A percentile compares a stretch with the other conserved stretches of the same genome.
phyloP scores from a whole-genome alignment of 2,113 vertebrate genomes.

The Elephas maximus region DNA sequence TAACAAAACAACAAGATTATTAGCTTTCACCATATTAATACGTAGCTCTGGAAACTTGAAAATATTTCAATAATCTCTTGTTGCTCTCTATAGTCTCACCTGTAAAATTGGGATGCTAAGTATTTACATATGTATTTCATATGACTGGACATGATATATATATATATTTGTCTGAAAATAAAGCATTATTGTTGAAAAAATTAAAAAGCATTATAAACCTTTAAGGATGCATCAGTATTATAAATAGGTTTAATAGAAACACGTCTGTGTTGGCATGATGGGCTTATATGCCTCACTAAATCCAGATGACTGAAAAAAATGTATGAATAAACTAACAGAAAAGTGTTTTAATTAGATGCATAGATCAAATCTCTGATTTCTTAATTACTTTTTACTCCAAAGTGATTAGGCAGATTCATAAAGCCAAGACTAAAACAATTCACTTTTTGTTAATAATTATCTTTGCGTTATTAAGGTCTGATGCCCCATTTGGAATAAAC shows the following conservation, averaged over 20 bases:
- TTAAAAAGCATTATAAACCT: background rate
- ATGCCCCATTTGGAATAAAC: background rate
- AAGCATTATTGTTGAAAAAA: background rate
- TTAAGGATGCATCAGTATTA: background rate
- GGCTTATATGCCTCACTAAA: background rate
- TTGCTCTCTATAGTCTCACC: background rate
- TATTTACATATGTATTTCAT: background rate
- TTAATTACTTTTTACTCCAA: slow-evolving; percentile 27
- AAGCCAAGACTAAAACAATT: slow-evolving; percentile 46
- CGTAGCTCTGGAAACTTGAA: background rate
- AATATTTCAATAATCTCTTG: background rate
- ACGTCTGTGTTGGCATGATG: background rate
- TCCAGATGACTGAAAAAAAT: background rate
- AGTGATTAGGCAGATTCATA: slow-evolving; percentile 50
- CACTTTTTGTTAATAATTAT: slow-evolving; percentile 41
- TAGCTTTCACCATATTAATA: background rate
- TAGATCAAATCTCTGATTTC: slow-evolving; percentile 52
- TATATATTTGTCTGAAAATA: background rate
- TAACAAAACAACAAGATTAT: background rate
- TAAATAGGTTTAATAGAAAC: background rate
- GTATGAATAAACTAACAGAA: slow-evolving; percentile 19
- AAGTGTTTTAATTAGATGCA: slow-evolving; percentile 14
- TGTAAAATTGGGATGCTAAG: background rate
- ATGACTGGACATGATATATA: background rate
- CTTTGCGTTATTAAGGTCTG: background rate